Conservation (phyloP, 2,888 invertebrate genomes). For the Apamea crenata region DNA sequence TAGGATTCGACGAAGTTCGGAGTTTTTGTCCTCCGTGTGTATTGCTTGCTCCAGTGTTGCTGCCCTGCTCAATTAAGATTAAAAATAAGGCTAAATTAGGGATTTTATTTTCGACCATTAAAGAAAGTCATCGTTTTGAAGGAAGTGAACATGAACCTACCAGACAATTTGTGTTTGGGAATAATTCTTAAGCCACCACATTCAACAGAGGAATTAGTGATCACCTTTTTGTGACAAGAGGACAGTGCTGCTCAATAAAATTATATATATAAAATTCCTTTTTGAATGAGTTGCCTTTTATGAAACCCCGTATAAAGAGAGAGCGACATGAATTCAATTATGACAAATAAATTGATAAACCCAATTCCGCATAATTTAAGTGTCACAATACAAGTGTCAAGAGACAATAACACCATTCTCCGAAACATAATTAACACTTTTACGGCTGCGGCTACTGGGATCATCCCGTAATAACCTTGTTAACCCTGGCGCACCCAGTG, state of each 20-base stretch:
- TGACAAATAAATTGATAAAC: constrained; percentile 23
- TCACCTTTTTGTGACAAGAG: neutral
- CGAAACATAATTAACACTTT: constrained; percentile 90
- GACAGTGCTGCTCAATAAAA: neutral
- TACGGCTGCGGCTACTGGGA: constrained; percentile 88
- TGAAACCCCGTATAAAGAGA: neutral
- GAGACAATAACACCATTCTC: constrained; percentile 83
- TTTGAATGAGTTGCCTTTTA: neutral
- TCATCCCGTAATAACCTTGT: constrained; percentile 91
- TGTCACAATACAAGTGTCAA: constrained; percentile 74
- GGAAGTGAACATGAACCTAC: neutral
- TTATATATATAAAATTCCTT: no score
- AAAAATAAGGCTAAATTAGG: constrained; percentile 20
- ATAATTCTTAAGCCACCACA: neutral
- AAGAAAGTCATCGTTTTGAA: neutral
- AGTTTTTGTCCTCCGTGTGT: constrained; percentile 79
- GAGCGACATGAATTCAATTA: neutral
- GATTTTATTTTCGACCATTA: neutral
- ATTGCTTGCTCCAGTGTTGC: constrained; percentile 72
- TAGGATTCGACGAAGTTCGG: constrained; percentile 83
- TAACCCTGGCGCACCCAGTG: constrained; percentile 88
- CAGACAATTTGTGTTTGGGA: neutral
- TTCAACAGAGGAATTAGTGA: neutral
- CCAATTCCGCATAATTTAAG: constrained; percentile 62
- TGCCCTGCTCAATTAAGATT: constrained; percentile 68